Evolutionary conservation across 2,797 vertebrate genomes (phyloP).

Genomic region (Oreortyx pictus): DNA sequence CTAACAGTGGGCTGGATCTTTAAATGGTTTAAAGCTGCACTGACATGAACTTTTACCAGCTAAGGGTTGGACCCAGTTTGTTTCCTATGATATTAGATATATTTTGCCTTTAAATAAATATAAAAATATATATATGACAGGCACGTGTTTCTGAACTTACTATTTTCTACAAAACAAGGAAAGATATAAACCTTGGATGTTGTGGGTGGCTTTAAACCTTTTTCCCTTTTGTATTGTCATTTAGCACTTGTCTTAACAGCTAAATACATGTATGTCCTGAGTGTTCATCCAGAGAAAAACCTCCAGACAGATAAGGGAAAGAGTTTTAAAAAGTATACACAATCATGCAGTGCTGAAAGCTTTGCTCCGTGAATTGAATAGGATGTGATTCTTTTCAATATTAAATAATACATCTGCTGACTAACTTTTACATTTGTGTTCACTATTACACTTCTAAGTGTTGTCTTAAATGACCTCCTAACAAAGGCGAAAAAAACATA

Average conservation of each 20-base stretch:
- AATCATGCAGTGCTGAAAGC: neutral
- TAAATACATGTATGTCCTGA: constrained; percentile 8
- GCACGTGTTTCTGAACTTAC: constrained; percentile 9
- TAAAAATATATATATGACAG: neutral
- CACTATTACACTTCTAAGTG: neutral
- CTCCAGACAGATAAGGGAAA: constrained; percentile 1
- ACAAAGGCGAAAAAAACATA: neutral
- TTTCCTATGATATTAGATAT: neutral
- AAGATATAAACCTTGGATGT: neutral
- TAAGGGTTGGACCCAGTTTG: neutral
- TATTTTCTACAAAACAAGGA: neutral
- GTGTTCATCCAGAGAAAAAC: constrained; percentile 6
- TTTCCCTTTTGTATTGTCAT: constrained; percentile 4
- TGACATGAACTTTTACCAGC: neutral
- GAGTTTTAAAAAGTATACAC: neutral
- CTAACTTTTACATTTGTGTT: constrained; percentile 34
- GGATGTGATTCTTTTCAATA: constrained; percentile 26
- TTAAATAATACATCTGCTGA: constrained; percentile 22
- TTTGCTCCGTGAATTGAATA: constrained; percentile 13
- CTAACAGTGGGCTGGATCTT: neutral
- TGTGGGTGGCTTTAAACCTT: neutral
- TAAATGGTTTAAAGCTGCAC: neutral
- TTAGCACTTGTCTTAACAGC: constrained; percentile 43
- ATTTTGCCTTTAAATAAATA: constrained; percentile 44
- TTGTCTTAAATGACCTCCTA: constrained; percentile 21